A percentile compares a stretch with the other conserved stretches of the same genome.
These are phyloP conservation scores for Eulemur rufifrons DNA, from an alignment of 2,113 vertebrate species.

Conservation along the genomic window DNA sequence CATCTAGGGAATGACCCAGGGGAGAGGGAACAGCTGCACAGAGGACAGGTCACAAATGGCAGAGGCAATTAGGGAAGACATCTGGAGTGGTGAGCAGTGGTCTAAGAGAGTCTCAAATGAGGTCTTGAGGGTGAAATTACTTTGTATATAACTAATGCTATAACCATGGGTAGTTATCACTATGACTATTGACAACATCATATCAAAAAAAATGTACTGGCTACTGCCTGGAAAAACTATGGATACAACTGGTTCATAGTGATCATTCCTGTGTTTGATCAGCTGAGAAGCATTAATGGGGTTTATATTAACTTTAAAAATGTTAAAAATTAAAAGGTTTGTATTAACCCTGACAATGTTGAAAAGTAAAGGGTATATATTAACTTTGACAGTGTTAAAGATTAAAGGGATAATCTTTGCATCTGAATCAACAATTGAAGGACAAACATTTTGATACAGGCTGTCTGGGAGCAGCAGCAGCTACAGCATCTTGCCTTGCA, in stretches of 20 bases:
- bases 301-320: conserved; percentile 74
- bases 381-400: conserved; percentile 68
- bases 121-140: not conserved
- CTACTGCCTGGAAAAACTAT: not conserved
- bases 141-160: not conserved
- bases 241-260: conserved; percentile 4
- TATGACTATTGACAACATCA: not conserved
- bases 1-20: not conserved
- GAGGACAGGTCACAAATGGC: not conserved
- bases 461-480: not conserved
- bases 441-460: not conserved
- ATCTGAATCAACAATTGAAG: not conserved
- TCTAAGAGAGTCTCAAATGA: not conserved
- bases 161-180: not conserved
- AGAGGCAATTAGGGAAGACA: not conserved
- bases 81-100: not conserved
- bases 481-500: not conserved
- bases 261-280: conserved; percentile 62
- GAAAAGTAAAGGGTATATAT: conserved; percentile 62
- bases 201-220: not conserved
- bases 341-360: conserved; percentile 27
- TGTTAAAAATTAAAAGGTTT: conserved; percentile 75
- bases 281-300: conserved; percentile 48
- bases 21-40: not conserved
- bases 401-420: conserved; percentile 45